phyloP scores from a whole-genome alignment of 2,113 vertebrate genomes.

The Lagopus leucura region DNA sequence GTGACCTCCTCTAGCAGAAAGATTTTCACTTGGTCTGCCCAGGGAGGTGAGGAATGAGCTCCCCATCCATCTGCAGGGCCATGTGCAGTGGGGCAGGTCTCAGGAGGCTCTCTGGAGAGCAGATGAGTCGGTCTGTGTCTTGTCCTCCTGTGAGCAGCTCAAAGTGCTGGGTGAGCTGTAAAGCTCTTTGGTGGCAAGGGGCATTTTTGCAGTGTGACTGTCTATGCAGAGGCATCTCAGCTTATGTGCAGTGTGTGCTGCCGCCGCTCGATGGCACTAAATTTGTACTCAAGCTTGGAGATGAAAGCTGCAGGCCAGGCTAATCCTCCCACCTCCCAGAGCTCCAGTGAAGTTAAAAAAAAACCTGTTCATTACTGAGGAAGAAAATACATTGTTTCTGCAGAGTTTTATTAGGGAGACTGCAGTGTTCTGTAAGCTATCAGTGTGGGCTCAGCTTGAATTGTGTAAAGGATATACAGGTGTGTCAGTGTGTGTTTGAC shows the following conservation, averaged over 20 bases:
- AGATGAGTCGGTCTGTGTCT: background rate
- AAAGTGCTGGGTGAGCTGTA: background rate
- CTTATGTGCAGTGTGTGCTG: background rate
- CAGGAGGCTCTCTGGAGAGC: background rate
- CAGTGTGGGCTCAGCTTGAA: background rate
- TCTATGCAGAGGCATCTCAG: accelerated
- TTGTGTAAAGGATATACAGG: background rate
- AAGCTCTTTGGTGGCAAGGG: background rate
- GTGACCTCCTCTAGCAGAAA: background rate
- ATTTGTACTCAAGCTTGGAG: background rate
- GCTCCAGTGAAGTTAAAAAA: background rate
- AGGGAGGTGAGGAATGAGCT: accelerated
- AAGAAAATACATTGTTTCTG: background rate
- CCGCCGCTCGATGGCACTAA: slow-evolving; percentile 31
- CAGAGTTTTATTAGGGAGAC: background rate
- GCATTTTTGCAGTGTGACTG: background rate
- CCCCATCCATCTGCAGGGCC: background rate
- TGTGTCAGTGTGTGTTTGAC: background rate
- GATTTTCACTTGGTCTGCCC: background rate
- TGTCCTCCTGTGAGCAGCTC: background rate
- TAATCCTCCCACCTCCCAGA: background rate
- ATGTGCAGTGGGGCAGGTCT: background rate
- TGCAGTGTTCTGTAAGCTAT: background rate
- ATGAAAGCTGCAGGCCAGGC: background rate
- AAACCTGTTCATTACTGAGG: background rate